A percentile compares a stretch with the other conserved stretches of the same genome.
These are phyloP conservation scores for Natator depressus DNA, from an alignment of 2,113 vertebrate species.

Conservation along the genomic window DNA sequence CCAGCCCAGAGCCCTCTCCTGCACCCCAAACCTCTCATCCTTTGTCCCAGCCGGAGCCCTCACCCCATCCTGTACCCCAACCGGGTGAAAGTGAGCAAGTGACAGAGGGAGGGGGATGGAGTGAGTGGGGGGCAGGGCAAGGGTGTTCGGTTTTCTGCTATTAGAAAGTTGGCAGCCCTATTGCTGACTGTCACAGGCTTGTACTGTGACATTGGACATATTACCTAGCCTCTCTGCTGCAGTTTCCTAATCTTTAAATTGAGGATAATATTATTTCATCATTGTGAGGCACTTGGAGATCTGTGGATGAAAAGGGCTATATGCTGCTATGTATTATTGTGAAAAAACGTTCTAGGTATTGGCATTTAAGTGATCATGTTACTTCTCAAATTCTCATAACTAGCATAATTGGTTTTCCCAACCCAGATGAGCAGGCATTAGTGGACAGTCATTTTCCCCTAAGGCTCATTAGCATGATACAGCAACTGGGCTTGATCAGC, in stretches of 20 bases:
- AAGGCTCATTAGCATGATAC: fast-evolving
- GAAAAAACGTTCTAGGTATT: neutral
- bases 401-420: neutral
- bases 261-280: neutral
- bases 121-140: too few species aligned
- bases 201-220: neutral
- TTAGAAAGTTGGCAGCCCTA: too few species aligned
- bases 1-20: too few species aligned
- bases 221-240: neutral
- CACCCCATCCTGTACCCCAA: too few species aligned
- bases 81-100: too few species aligned
- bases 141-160: too few species aligned
- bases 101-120: too few species aligned
- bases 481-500: neutral
- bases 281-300: fast-evolving
- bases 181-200: neutral
- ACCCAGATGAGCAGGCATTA: neutral
- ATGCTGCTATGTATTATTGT: neutral
- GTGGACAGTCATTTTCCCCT: neutral
- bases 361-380: fast-evolving
- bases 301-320: neutral
- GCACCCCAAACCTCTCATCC: too few species aligned
- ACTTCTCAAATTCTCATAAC: neutral
- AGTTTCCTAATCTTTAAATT: neutral
- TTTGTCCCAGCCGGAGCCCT: too few species aligned